Evolutionary conservation across 2,797 vertebrate genomes (phyloP).

Genomic region (Amblyraja radiata): DNA sequence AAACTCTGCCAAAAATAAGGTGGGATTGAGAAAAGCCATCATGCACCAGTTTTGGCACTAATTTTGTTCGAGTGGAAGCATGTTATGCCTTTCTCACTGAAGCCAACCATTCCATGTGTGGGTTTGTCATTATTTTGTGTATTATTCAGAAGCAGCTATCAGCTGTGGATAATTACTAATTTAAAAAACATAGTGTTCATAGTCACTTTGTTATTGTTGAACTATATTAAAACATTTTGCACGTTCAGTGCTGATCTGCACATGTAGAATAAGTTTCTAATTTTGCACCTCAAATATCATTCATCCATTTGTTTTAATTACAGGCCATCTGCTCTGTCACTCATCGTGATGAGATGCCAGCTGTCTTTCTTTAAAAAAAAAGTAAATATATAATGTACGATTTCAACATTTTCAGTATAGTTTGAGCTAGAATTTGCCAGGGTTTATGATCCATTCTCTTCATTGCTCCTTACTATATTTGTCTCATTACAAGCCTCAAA

Average conservation of each 20-base stretch:
- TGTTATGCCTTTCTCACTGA: not conserved
- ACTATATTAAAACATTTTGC: not conserved
- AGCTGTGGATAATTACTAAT: not conserved
- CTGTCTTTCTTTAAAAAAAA: conserved; percentile 18
- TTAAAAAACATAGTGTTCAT: conserved; percentile 17
- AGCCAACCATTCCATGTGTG: not conserved
- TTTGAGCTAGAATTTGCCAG: not conserved
- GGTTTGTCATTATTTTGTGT: not conserved
- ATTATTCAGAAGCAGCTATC: not conserved
- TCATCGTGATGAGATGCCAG: conserved; percentile 5
- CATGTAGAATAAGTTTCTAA: conserved; percentile 2
- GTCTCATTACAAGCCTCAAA: not conserved
- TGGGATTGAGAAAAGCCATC: not conserved
- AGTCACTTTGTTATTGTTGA: not conserved
- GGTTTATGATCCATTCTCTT: not conserved
- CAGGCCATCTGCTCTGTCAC: conserved; percentile 8
- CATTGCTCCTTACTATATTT: not conserved
- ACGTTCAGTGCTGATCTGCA: conserved; percentile 15
- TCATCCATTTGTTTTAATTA: conserved; percentile 34
- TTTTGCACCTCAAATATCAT: not conserved
- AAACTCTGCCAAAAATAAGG: not conserved
- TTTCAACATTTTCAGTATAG: not conserved
- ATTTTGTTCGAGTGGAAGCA: not conserved
- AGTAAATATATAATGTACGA: not conserved
- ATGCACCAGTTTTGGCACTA: not conserved